Base-by-base conservation (phyloP, 2,888 invertebrate species). In the Deroplatys truncata region DNA sequence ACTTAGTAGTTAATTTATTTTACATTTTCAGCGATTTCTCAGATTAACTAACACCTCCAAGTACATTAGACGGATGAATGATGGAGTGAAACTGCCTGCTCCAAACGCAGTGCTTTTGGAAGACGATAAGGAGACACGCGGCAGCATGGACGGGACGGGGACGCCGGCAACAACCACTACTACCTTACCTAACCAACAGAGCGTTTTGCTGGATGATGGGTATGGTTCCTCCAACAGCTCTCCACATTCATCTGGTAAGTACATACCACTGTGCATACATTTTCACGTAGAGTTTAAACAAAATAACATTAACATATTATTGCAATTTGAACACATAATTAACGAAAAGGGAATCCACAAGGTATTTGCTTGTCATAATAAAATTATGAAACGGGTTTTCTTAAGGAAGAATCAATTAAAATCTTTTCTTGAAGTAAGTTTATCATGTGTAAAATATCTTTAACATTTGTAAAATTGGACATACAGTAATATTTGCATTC, bases 151-250 rank as follows among this genome's bases (percentile, higher is more conserved):
- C 49, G 86, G 82, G 28, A 72, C 25, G 20, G 56, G 20, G 7
- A 72, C 56, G 3, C 16, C 43, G 25, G 43, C 87, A 13, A n/a
- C 49, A 15, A 25, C 84, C 49, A 82, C 29, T 15, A 31, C 84
- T 25, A 84, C 84, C 29, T 29, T 56, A 28, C 89, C 25, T 15
- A 89, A 87, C 25, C 89, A 90, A 56, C 87, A 88, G 82, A 90
- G 89, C 82, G 86, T 83, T 16, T 94, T 94, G 1, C 92, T 96
- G 1, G 96, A 96, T 91, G 96, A 96, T 91, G 96, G 96, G 0
- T 96, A 96, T 92, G 96, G 95, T 90, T 96, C 96, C 0, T 96
- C 95, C 28, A 95, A 95, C 92, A 96, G 96, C 92, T 96, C 96
- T 8, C 96, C 96, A 1, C 94, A 95, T 90, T 96, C 96, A 29